These are phyloP conservation scores for Paracanthobrama guichenoti DNA, from an alignment of 2,113 vertebrate genomes.

Conservation along the genomic window DNA sequence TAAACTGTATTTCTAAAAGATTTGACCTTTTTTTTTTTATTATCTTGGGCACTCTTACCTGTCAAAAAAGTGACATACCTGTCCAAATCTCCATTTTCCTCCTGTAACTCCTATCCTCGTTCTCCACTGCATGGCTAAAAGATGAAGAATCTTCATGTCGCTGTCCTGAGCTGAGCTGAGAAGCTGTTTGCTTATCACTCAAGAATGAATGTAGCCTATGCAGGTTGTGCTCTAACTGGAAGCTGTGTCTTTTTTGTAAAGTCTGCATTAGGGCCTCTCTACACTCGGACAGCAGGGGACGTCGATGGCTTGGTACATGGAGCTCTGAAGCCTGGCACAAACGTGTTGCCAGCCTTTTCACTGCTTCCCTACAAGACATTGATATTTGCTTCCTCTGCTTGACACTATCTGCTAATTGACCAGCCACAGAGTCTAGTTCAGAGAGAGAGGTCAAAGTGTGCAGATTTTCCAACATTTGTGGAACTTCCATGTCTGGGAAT, in stretches of 20 bases:
- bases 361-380: constrained; percentile 37
- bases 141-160: constrained; percentile 9
- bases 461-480: neutral
- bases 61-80: constrained; percentile 56
- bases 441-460: constrained; percentile 26
- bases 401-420: neutral
- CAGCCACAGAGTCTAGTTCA: neutral
- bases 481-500: neutral
- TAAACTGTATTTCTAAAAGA: neutral
- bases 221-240: constrained; percentile 69
- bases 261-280: constrained; percentile 69
- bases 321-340: constrained; percentile 68
- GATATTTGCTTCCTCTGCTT: neutral
- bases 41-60: neutral
- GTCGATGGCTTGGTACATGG: constrained; percentile 63
- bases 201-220: constrained; percentile 38
- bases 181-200: neutral
- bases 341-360: constrained; percentile 63
- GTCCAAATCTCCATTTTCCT: constrained; percentile 13
- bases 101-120: neutral
- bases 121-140: neutral
- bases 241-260: constrained; percentile 72
- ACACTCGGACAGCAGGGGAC: constrained; percentile 72
- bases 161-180: constrained; percentile 2
- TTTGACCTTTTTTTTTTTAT: neutral